phyloP scores from a whole-genome alignment of 2,888 invertebrate genomes.

The Eupeodes latifasciatus region DNA sequence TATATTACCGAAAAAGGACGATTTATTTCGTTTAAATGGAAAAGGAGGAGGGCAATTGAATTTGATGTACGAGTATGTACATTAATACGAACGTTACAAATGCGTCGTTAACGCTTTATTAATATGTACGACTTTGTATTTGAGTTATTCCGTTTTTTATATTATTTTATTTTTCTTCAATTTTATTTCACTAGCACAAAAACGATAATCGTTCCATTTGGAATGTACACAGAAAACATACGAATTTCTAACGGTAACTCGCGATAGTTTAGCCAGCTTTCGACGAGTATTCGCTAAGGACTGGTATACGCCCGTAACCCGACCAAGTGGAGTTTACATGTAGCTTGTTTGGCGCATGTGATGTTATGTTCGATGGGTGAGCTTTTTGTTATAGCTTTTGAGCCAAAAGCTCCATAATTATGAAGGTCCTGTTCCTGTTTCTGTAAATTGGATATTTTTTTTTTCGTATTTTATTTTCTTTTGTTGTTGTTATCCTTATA shows the following conservation, averaged over 20 bases:
- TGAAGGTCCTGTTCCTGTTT: slow-evolving; percentile 56
- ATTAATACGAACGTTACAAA: not conserved
- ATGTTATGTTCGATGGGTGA: slow-evolving; percentile 11
- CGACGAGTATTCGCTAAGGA: slow-evolving; percentile 75
- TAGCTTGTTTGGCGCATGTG: slow-evolving; percentile 71
- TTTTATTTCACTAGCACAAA: slow-evolving; percentile 20
- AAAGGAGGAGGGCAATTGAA: slow-evolving; percentile 8
- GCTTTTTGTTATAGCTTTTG: slow-evolving; percentile 49
- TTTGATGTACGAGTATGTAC: slow-evolving; percentile 14
- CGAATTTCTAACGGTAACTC: slow-evolving; percentile 64
- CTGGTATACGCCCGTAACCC: slow-evolving; percentile 75
- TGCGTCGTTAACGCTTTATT: slow-evolving; percentile 15
- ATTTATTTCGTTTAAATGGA: slow-evolving; percentile 26
- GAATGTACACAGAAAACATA: slow-evolving; percentile 49
- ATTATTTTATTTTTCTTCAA: not conserved
- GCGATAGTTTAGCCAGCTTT: slow-evolving; percentile 68
- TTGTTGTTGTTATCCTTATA: slow-evolving; percentile 16
- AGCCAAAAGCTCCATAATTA: slow-evolving; percentile 24
- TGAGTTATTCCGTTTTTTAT: not conserved
- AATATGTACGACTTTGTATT: not conserved
- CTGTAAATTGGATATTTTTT: slow-evolving; percentile 31
- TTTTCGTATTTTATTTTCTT: not conserved
- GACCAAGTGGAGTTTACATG: slow-evolving; percentile 72
- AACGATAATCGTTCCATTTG: slow-evolving; percentile 27
- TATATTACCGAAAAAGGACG: slow-evolving; percentile 53